Evolutionary conservation across 1,140 invertebrate genomes (phyloP).

Genomic region (Rhyzopertha dominica): DNA sequence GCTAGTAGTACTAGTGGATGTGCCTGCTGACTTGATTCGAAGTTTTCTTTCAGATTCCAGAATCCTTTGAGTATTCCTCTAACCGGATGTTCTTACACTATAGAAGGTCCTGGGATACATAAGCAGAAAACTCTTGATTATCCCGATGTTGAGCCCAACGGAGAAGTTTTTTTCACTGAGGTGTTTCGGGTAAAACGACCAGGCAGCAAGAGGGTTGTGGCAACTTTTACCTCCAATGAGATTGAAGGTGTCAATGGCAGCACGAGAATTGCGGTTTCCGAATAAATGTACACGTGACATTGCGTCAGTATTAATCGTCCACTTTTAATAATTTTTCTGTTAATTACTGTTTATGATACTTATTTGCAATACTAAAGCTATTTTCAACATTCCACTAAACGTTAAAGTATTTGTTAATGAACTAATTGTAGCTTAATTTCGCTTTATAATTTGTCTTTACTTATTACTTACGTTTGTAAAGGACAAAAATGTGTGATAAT

Average conservation of each 20-base stretch:
- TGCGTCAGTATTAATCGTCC: too few species aligned
- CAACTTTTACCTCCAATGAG: slow-evolving; percentile 59
- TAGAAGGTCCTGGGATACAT: slow-evolving; percentile 63
- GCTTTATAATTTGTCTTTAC: too few species aligned
- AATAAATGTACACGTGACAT: slow-evolving; percentile 23
- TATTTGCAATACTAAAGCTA: too few species aligned
- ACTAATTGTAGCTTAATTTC: too few species aligned
- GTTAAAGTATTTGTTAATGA: too few species aligned
- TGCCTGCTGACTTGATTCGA: too few species aligned
- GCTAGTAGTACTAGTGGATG: too few species aligned
- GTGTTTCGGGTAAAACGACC: slow-evolving; percentile 51
- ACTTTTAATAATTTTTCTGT: too few species aligned
- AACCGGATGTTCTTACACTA: slow-evolving; percentile 58
- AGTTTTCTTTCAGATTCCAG: slow-evolving; percentile 57
- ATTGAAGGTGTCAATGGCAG: slow-evolving; percentile 58
- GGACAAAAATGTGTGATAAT: too few species aligned
- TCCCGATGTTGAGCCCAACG: slow-evolving; percentile 56
- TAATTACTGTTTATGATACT: too few species aligned
- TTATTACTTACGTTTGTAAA: too few species aligned
- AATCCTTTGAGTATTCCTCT: slow-evolving; percentile 60
- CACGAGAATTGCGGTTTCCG: slow-evolving; percentile 22
- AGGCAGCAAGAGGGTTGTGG: slow-evolving; percentile 56
- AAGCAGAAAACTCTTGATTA: slow-evolving; percentile 53
- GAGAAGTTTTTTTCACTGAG: slow-evolving; percentile 53
- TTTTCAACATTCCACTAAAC: too few species aligned